Percentiles rank a stretch among this genome's conserved stretches.
Evolutionary conservation across 2,113 vertebrate genomes (phyloP).

Genomic region (Thryonomys swinderianus): DNA sequence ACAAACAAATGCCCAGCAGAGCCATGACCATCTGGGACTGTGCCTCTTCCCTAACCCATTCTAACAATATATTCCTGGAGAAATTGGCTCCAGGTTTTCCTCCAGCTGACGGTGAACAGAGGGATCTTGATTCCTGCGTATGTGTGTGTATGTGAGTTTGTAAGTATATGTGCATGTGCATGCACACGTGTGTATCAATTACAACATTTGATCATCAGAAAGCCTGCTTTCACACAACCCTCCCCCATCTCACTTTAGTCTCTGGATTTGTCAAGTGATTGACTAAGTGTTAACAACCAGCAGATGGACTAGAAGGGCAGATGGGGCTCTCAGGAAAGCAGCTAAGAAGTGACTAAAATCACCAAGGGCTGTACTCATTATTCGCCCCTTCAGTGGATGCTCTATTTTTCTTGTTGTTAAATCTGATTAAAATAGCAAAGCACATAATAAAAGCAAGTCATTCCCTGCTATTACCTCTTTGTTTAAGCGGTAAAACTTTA

Average conservation of each 20-base stretch:
- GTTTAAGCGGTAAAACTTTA: not conserved
- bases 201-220: conserved; percentile 67
- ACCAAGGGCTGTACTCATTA: not conserved
- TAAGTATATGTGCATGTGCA: not conserved
- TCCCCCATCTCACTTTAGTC: conserved; percentile 63
- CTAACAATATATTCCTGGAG: conserved; percentile 4
- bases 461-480: not conserved
- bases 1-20: not conserved
- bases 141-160: not conserved
- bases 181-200: conserved; percentile 26
- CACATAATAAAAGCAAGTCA: not conserved
- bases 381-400: conserved; percentile 44
- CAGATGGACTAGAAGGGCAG: conserved; percentile 75
- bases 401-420: conserved; percentile 56
- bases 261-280: conserved; percentile 64
- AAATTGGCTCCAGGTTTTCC: not conserved
- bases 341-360: conserved; percentile 60
- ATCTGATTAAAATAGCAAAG: conserved; percentile 19
- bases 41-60: not conserved
- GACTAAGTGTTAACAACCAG: conserved; percentile 78
- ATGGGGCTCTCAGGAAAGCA: conserved; percentile 40
- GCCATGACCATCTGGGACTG: not conserved
- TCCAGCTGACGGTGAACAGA: conserved; percentile 21
- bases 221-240: conserved; percentile 61
- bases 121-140: conserved; percentile 8